Percentiles rank a stretch among this genome's conserved stretches.
These are phyloP conservation scores for Pimpla rufipes DNA, from an alignment of 2,888 invertebrate species.

Conservation along the genomic window DNA sequence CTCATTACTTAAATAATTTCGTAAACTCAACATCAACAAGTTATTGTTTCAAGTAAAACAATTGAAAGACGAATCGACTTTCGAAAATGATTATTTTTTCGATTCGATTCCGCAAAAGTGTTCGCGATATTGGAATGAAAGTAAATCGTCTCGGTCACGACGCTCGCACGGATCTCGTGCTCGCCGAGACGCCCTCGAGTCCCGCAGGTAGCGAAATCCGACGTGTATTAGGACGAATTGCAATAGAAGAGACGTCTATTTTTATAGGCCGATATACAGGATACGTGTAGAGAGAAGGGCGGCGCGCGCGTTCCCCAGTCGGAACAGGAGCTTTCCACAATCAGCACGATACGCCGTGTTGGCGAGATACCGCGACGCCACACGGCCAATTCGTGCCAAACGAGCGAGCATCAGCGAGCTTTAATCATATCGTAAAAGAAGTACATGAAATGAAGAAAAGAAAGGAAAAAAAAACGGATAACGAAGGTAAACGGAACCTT, in stretches of 20 bases:
- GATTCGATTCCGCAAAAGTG: slow-evolving; percentile 3
- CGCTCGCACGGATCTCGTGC: slow-evolving; percentile 47
- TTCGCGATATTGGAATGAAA: not conserved
- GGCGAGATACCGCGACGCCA: slow-evolving; percentile 35
- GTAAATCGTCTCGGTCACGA: slow-evolving; percentile 6
- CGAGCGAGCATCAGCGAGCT: slow-evolving; percentile 76
- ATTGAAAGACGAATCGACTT: not conserved
- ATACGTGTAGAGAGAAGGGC: slow-evolving; percentile 60
- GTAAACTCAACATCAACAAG: too few species aligned
- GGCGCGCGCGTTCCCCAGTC: slow-evolving; percentile 53
- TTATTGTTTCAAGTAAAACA: not conserved
- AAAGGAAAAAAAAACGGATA: slow-evolving; percentile 21
- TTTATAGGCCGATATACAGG: slow-evolving; percentile 79
- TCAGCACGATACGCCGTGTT: slow-evolving; percentile 62
- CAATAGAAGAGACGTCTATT: slow-evolving; percentile 80
- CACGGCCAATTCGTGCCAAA: slow-evolving; percentile 74
- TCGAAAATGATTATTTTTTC: not conserved
- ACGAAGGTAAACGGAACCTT: slow-evolving; percentile 36
- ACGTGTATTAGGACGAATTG: slow-evolving; percentile 73
- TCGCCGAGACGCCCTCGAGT: slow-evolving; percentile 56
- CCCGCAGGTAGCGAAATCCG: slow-evolving; percentile 52
- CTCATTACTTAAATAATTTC: not conserved
- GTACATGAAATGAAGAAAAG: slow-evolving; percentile 41
- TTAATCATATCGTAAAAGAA: slow-evolving; percentile 78
- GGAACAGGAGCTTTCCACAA: slow-evolving; percentile 62